Base-by-base conservation (phyloP, 2,888 invertebrate species). In the Mechanitis messenoides region DNA sequence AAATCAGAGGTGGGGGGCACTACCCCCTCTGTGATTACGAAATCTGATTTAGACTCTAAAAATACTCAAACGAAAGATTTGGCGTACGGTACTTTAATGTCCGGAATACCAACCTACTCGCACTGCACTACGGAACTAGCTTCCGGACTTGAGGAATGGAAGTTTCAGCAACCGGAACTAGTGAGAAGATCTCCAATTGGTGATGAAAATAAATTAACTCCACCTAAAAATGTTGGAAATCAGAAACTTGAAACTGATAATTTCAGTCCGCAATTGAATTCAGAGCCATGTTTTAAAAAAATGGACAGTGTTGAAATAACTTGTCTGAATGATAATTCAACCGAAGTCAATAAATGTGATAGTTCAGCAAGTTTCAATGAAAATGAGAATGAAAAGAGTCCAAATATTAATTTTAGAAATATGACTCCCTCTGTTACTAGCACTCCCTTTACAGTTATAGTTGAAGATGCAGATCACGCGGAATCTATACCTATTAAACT, bases 291-390 rank as follows among this genome's bases (percentile, higher is more conserved):
- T 33, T 59, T 87, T 1, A 82, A 81, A 31, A 87, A 81, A 72
- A 83, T 88, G 79, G 86, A 89, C 38, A 90, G 88, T 66, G 74
- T 89, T 7, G 89, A 90, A 53, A 79, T 88, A 65, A 74, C 80
- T 33, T 88, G 83, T 60, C 72, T 88, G 3, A 73, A 79, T 63
- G 84, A 87, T 46, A 72, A 79, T 67, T 67, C 77, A 2, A 64
- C 69, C n/a, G 78, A 78, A 28, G 58, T 64, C 3, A 72, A 76
- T 56, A 74, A 71, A 64, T 66, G 71, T 2, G 77, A 74, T 56
- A 66, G 64, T 11, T 67, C 69, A 0, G 74, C 76, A 53, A 45
- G 33, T 45, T 50, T 53, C 11, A 70, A 66, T 46, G 53, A 68
- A 6, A 59, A 72, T 33, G 60, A 63, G 3, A 50, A 71, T 9